Conservation (phyloP, 2,888 invertebrate genomes). For the Apotomis betuletana region DNA sequence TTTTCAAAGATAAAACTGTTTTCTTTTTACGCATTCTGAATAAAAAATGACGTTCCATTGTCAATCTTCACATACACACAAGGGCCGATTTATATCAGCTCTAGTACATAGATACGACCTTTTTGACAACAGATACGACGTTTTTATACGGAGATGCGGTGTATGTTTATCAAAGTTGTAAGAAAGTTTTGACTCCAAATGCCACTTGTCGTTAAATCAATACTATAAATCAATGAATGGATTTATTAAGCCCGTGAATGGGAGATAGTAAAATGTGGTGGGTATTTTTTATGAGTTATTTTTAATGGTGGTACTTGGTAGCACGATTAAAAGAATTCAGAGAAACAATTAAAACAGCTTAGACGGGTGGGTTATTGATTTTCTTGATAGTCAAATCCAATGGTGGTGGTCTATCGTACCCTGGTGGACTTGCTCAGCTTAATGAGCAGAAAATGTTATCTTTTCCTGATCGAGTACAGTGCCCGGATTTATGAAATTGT, state of each 20-base stretch:
- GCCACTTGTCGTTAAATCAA: conserved; percentile 70
- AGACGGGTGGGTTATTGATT: conserved; percentile 21
- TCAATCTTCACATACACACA: conserved; percentile 26
- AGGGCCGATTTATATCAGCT: conserved; percentile 13
- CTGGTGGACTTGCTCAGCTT: too few relatives aligned
- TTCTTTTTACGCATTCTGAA: conserved; percentile 46
- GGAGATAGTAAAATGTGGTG: conserved; percentile 40
- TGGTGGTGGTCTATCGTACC: too few relatives aligned
- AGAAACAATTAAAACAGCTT: conserved; percentile 12
- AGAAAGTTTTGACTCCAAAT: conserved; percentile 43
- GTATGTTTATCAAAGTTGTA: conserved; percentile 33
- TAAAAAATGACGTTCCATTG: conserved; percentile 41
- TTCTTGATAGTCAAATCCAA: not conserved
- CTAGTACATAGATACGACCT: conserved; percentile 48
- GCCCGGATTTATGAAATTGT: too few relatives aligned
- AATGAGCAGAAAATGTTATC: too few relatives aligned
- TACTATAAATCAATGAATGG: conserved; percentile 69
- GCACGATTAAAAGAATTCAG: conserved; percentile 24
- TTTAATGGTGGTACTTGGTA: conserved; percentile 32
- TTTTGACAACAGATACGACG: conserved; percentile 20
- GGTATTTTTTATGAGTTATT: conserved; percentile 38
- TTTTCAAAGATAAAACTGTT: conserved; percentile 70
- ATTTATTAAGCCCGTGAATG: conserved; percentile 40
- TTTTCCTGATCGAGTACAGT: too few relatives aligned
- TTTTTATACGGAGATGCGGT: conserved; percentile 52